phyloP scores from a whole-genome alignment of 2,888 invertebrate genomes.

The Tanytarsus gracilentus region DNA sequence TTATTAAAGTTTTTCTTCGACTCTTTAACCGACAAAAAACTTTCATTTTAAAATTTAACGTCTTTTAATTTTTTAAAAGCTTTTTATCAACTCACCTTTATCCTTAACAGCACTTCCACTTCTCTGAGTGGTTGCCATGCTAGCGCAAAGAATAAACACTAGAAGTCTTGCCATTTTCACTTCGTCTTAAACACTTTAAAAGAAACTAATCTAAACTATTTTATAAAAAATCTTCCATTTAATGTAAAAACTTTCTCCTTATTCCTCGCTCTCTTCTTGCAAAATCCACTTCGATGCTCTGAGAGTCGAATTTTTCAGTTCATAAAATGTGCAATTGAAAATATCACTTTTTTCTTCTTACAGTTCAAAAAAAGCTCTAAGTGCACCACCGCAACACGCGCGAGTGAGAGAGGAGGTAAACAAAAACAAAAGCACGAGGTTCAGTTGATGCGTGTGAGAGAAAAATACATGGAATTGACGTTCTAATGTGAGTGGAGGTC shows the following conservation, averaged over 20 bases:
- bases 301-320: background rate
- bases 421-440: background rate
- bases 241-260: too few species aligned
- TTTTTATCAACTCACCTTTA: slow-evolving; percentile 1
- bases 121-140: slow-evolving; percentile 31
- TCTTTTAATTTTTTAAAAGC: background rate
- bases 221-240: too few species aligned
- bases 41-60: background rate
- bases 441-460: background rate
- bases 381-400: background rate
- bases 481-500: slow-evolving; percentile 26
- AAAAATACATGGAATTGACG: background rate
- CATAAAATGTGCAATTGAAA: background rate
- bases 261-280: too few species aligned
- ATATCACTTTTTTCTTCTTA: slow-evolving; percentile 13
- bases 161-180: slow-evolving; percentile 31
- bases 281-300: background rate
- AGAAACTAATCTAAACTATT: too few species aligned
- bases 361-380: too few species aligned
- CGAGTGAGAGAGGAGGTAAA: background rate
- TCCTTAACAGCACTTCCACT: slow-evolving; percentile 30
- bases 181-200: too few species aligned
- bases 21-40: background rate
- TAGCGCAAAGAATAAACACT: slow-evolving; percentile 31
- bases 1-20: too few species aligned